Base-by-base conservation (phyloP, 2,888 invertebrate species). In the Myopa tessellatipennis region DNA sequence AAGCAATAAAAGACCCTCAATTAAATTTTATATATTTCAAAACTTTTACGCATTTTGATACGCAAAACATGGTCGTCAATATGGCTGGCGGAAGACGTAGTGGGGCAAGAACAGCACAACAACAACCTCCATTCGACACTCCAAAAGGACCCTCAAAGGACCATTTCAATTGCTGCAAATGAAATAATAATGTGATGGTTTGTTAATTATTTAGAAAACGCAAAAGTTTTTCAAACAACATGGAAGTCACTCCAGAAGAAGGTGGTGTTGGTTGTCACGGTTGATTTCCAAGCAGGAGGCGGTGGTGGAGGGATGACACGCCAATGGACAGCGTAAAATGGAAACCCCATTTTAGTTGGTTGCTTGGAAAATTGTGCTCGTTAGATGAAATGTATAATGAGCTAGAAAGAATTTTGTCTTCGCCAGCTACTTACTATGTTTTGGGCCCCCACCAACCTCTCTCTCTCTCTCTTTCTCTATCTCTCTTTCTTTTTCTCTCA, bases 181-280 rank as follows among this genome's bases (percentile, higher is more conserved):
- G 63, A 74, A 65, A 74, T 74, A 52, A 50, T 69, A 74, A 65
- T 52, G 55, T 65, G 50, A 74, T 65, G 63, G 50, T 26, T 74
- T 63, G 52, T 74, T 74, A 74, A 74, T 74, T 74, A 74, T 74
- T 65, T 52, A n/a, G 36, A 52, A 74, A 65, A 50, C 50, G 55
- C 63, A 16, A 65, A 67, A 65, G 36, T 74, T 74, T 60, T 14
- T n/a, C 18, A 12, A 73, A 34, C 50, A 74, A n/a, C 65, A 72
- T 8, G 14, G 34, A 65, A 65, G 36, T 34, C 14, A 65, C 38
- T 38, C 40, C 18, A 65, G 65, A 65, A 7, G 18, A 65, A 1
- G 26, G 26, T 16, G 26, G 63, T 18, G 26, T 1, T 18, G 26
- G 26, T 7, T 40, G 68, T 26, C 16, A 55, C 55, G 26, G 65